These are phyloP conservation scores for Palythoa heliodiscus DNA, from an alignment of 92 coral and sea anemone genomes.

Conservation along the genomic window DNA sequence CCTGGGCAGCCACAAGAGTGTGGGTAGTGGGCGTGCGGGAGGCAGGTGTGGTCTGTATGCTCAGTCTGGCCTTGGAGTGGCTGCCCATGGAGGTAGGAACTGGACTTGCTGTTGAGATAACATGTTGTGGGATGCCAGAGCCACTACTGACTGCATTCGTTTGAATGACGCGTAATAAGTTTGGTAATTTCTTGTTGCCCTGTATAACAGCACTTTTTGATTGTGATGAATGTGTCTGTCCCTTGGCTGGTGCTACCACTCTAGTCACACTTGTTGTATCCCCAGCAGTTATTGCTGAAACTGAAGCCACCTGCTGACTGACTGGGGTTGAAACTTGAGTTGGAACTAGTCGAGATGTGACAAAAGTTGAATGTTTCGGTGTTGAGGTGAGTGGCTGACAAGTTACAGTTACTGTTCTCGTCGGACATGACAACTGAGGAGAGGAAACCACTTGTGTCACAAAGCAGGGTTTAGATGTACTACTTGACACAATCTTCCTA, in stretches of 20 bases:
- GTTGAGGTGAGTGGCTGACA: conserved; percentile 12
- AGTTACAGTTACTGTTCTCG: neutral
- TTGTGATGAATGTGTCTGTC: conserved; percentile 13
- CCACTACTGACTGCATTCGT: no score
- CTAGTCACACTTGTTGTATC: neutral
- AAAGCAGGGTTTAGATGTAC: conserved; percentile 28
- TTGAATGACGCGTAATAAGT: neutral
- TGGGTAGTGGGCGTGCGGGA: conserved; percentile 26
- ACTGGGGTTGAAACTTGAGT: conserved; percentile 4
- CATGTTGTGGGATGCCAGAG: neutral
- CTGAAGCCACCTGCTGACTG: neutral
- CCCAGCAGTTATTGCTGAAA: no score
- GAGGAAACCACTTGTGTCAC: conserved; percentile 31
- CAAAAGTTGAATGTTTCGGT: conserved; percentile 13
- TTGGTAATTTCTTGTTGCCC: conserved; percentile 22
- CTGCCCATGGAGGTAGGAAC: no score
- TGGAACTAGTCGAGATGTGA: conserved; percentile 8
- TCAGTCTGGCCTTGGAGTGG: no score
- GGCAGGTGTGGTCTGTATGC: neutral
- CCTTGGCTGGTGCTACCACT: conserved; percentile 12
- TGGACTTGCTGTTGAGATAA: neutral
- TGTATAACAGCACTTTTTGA: neutral
- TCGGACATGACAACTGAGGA: neutral
- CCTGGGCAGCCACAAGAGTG: conserved; percentile 35
- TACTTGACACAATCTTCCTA: conserved; percentile 26